Conservation (phyloP, 2,888 invertebrate species). For the Crematogaster levior region DNA sequence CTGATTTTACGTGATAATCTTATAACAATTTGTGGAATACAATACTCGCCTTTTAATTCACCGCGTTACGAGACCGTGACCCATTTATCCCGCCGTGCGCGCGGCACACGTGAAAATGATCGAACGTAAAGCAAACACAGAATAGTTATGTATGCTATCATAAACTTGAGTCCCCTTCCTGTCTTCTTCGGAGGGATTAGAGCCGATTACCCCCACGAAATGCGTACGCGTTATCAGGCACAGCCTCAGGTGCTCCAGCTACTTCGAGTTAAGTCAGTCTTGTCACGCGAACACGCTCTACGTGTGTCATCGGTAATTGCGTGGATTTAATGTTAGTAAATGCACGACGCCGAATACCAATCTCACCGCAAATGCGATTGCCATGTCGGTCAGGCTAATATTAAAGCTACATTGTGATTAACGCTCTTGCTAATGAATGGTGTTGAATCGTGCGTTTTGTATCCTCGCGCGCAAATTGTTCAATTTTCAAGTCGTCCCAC, state of each 20-base stretch:
- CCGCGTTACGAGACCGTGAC: conserved; percentile 20
- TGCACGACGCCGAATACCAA: conserved; percentile 51
- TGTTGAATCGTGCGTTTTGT: conserved; percentile 6
- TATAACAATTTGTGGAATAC: background rate
- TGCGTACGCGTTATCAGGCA: conserved; percentile 51
- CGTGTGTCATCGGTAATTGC: conserved; percentile 55
- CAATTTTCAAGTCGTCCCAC: too few species aligned
- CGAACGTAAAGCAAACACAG: conserved; percentile 29
- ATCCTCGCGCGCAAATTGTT: background rate
- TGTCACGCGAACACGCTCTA: conserved; percentile 44
- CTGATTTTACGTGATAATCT: conserved; percentile 25
- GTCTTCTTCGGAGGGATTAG: conserved; percentile 34
- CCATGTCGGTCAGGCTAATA: conserved; percentile 16
- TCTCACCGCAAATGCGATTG: conserved; percentile 40
- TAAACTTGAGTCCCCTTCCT: conserved; percentile 41
- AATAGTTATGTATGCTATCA: conserved; percentile 37
- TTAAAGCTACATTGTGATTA: conserved; percentile 22
- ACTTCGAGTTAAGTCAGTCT: conserved; percentile 48
- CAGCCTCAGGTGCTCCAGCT: conserved; percentile 57
- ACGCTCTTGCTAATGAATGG: conserved; percentile 6
- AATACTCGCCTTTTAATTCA: conserved; percentile 8
- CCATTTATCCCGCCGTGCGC: conserved; percentile 9
- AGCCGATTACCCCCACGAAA: conserved; percentile 55
- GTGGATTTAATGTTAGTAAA: conserved; percentile 52
- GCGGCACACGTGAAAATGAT: conserved; percentile 28